A percentile compares a stretch with the other conserved stretches of the same genome.
These are phyloP conservation scores for Phyllotis vaccarum DNA, from an alignment of 2,797 vertebrate species.

Conservation along the genomic window DNA sequence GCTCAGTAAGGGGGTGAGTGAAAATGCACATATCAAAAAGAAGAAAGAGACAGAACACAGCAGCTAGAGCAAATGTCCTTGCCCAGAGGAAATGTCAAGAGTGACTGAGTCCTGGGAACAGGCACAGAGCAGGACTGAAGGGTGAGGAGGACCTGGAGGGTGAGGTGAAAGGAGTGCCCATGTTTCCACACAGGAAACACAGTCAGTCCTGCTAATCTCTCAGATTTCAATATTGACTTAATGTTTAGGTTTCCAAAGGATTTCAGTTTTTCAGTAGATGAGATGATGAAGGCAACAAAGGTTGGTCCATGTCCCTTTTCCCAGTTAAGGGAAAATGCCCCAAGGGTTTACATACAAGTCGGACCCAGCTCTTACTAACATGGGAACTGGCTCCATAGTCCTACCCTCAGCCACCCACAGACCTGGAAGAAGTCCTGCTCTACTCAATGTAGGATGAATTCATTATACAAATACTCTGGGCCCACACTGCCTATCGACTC, in stretches of 20 bases:
- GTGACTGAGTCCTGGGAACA: background rate
- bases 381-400: accelerated
- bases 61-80: background rate
- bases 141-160: accelerated
- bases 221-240: background rate
- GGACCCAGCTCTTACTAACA: accelerated
- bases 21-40: background rate
- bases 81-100: accelerated
- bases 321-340: accelerated
- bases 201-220: accelerated
- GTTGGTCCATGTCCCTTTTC: accelerated
- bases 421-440: background rate
- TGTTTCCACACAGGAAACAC: accelerated
- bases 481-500: background rate
- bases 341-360: background rate
- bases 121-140: accelerated
- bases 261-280: background rate
- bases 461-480: accelerated
- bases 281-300: background rate
- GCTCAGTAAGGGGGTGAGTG: too few species aligned
- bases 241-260: background rate
- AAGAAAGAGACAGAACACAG: background rate
- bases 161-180: accelerated
- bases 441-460: accelerated
- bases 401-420: accelerated